Base-by-base conservation (phyloP, 2,888 invertebrate genomes). In the Orchesella flavescens region DNA sequence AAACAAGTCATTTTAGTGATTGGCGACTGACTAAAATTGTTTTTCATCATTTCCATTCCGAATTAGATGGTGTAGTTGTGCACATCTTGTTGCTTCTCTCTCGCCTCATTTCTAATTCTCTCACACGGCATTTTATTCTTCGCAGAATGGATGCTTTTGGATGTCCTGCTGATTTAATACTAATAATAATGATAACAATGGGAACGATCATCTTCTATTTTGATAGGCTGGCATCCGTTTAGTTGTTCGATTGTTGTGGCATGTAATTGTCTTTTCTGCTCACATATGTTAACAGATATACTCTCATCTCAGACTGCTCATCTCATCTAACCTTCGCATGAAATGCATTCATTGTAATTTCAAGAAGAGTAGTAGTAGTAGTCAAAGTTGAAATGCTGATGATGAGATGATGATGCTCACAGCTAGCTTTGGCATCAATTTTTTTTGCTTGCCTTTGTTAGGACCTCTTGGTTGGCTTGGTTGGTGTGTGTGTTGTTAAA, bases 121-220 rank as follows among this genome's bases (percentile, higher is more conserved):
- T 57, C 57, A 43, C 80, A 73, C 73, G 73, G 80, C 63, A 78
- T 71, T 24, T 61, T 80, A 19, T 17, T 80, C 43, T 71, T 66
- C 57, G 71, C 68, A 59, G 81, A 76, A 69, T 34, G 55, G 43
- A 65, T 59, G 68, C 15, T 17, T 34, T 21, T 49, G 21, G 83
- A 78, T 83, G 77, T 83, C 77, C 77, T 76, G 83, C 77, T 83
- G 83, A 77, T 83, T 83, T 83, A 83, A 83, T 77, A 78, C 83
- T 83, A 77, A 77, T 83, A 77, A 83, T 83, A 78, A 83, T 57
- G 76, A 72, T 83, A 83, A 83, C 83, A 83, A 83, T 83, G 68
- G 73, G 77, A 83, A 83, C 69, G 75, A 83, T 76, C 65, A 68
- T 83, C 72, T 77, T 77, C 65, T 76, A 71, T 83, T 83, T 73